phyloP scores from a whole-genome alignment of 2,113 vertebrate species.

The human (Homo sapiens) region DNA sequence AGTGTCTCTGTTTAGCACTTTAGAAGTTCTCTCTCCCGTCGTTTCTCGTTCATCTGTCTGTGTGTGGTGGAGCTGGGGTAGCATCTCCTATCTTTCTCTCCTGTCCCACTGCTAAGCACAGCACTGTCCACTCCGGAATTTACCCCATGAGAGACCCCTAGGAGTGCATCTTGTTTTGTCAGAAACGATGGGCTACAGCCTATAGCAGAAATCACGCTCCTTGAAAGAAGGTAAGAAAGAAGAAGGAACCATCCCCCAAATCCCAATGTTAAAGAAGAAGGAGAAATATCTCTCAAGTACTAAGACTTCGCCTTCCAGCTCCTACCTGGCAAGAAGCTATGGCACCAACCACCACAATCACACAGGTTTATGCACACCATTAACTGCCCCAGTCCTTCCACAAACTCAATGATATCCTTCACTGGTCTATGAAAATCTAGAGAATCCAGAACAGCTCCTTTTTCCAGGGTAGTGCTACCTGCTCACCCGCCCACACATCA shows the following conservation, averaged over 20 bases:
- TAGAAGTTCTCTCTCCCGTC: not conserved
- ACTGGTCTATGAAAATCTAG: not conserved
- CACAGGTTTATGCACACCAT: not conserved
- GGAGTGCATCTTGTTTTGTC: not conserved
- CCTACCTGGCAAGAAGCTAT: not conserved
- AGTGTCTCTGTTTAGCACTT: not conserved
- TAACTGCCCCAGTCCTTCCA: not conserved
- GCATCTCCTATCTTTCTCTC: not conserved
- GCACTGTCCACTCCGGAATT: not conserved
- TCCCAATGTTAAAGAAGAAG: not conserved
- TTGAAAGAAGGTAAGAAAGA: not conserved
- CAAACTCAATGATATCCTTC: not conserved
- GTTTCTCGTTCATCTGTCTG: not conserved
- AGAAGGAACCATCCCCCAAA: not conserved
- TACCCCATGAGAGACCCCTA: not conserved
- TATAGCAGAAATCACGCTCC: not conserved
- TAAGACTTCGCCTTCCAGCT: not conserved
- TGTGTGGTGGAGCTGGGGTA: not conserved
- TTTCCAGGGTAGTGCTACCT: accelerated
- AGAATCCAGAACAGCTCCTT: not conserved
- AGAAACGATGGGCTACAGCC: not conserved
- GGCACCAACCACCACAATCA: not conserved
- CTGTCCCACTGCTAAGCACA: not conserved
- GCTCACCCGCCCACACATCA: not conserved
- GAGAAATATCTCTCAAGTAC: not conserved